A percentile compares a stretch with the other conserved stretches of the same genome.
These are phyloP conservation scores for Ochropacha duplaris DNA, from an alignment of 2,888 invertebrate species.

Conservation along the genomic window DNA sequence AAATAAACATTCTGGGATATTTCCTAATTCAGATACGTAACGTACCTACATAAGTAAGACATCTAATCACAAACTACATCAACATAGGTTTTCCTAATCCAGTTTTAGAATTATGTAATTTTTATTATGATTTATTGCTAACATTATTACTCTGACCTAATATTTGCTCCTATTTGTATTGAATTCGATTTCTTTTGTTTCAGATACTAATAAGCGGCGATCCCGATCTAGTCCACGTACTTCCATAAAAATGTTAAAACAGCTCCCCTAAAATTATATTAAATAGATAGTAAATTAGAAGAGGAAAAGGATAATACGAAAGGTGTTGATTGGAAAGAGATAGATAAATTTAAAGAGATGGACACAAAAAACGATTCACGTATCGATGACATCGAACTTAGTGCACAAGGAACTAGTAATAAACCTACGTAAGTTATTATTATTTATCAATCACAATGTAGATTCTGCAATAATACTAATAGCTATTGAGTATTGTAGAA, in stretches of 20 bases:
- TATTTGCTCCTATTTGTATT: too few species aligned
- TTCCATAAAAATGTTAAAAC: constrained; percentile 70
- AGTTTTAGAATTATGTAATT: too few species aligned
- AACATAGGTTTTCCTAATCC: too few species aligned
- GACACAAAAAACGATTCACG: constrained; percentile 65
- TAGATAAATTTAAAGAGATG: constrained; percentile 48
- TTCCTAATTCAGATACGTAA: too few species aligned
- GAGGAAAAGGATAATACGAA: constrained; percentile 32
- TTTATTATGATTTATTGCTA: too few species aligned
- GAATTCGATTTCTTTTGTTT: constrained; percentile 35
- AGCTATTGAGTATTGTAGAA: too few species aligned
- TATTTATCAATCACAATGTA: background rate
- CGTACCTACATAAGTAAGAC: too few species aligned
- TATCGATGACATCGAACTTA: constrained; percentile 73
- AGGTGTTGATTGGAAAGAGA: constrained; percentile 27
- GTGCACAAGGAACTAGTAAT: constrained; percentile 66
- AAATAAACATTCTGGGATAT: too few species aligned
- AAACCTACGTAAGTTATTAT: constrained; percentile 57
- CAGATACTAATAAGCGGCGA: constrained; percentile 53
- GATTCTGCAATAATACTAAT: too few species aligned
- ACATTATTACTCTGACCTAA: too few species aligned
- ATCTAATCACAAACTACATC: too few species aligned
- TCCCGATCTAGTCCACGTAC: constrained; percentile 58
- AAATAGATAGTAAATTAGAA: constrained; percentile 27
- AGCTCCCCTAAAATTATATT: constrained; percentile 49